Percentiles rank a stretch among this genome's conserved stretches.
Evolutionary conservation across 2,797 vertebrate genomes (phyloP).

Genomic region (Huso huso): DNA sequence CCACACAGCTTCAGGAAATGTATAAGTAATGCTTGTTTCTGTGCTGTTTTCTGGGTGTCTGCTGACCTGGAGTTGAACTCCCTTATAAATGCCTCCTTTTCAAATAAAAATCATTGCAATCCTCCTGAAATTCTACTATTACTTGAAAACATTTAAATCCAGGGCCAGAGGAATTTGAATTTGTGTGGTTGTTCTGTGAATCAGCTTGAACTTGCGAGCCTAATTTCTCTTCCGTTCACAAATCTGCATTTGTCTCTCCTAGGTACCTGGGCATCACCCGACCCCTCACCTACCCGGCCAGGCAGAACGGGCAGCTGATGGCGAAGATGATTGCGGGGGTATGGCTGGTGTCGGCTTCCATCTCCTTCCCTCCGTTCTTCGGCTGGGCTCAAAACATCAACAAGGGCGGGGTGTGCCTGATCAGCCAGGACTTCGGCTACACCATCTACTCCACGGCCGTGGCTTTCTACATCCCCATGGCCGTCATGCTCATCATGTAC

Average conservation of each 20-base stretch:
- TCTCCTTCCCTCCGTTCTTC: slow-evolving; percentile 72
- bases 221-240: too few species aligned
- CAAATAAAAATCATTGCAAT: too few species aligned
- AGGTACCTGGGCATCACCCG: slow-evolving; percentile 71
- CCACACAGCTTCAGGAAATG: too few species aligned
- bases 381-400: slow-evolving; percentile 71
- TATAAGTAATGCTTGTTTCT: too few species aligned
- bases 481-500: slow-evolving; percentile 74
- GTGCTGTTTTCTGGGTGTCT: too few species aligned
- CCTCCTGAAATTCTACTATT: too few species aligned
- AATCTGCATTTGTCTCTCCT: not conserved
- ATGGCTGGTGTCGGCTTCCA: slow-evolving; percentile 68
- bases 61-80: too few species aligned
- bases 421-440: slow-evolving; percentile 72
- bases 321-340: slow-evolving; percentile 72
- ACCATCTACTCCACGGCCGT: slow-evolving; percentile 72
- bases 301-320: slow-evolving; percentile 70
- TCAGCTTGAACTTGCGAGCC: not conserved
- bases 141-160: too few species aligned
- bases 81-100: too few species aligned
- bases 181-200: not conserved
- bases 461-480: slow-evolving; percentile 74
- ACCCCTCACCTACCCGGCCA: slow-evolving; percentile 66
- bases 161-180: not conserved
- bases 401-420: slow-evolving; percentile 63